Evolutionary conservation across 2,113 vertebrate genomes (phyloP), one percentile per base, ranked within the genome.

Genomic region (Microcebus murinus): DNA sequence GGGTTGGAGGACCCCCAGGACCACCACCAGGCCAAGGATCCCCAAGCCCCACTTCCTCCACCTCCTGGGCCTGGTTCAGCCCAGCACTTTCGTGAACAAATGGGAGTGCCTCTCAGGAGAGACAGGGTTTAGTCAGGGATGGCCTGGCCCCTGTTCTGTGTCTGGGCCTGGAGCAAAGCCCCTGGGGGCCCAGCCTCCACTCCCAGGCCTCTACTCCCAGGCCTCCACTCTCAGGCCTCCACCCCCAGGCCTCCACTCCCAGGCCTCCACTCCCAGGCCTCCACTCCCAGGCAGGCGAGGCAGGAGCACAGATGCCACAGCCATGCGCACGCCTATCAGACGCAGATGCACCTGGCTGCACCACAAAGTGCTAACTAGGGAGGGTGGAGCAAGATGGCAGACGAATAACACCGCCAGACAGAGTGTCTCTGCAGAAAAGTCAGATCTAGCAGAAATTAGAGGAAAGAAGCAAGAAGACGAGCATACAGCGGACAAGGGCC

Each of bases 311-410:
- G 81, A 94, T 29, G 34, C 59, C 29, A 4, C 34, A 55, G 84
- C 81, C 61, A 76, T 55, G 31, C 14, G 0, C 48, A 73, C 0
- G 25, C 82, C 83, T 52, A 17, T 71, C 86, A 96, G 92, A 81
- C 12, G 0, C 74, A 87, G 68, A 74, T 67, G 80, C 0, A 17
- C 73, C 79, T 74, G 59, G 87, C 79, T 34, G 27, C 21, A 68
- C 48, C 90, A 91, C 93, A 95, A 97, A 97, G 83, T 48, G 21
- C 90, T 89, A 86, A 96, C 79, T 45, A 86, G 90, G 90, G 39
- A 39, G 39, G 39, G 39, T 39, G 39, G 39, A 39, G 39, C 39
- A 39, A 39, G 39, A 39, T 39, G 39, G 39, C 39, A 4, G 3
- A 39, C 39, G 39, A 39, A 39, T 39, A 39, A 39, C 39, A 39